Conservation (phyloP, 2,113 vertebrate species). For the Percopsis transmontana region DNA sequence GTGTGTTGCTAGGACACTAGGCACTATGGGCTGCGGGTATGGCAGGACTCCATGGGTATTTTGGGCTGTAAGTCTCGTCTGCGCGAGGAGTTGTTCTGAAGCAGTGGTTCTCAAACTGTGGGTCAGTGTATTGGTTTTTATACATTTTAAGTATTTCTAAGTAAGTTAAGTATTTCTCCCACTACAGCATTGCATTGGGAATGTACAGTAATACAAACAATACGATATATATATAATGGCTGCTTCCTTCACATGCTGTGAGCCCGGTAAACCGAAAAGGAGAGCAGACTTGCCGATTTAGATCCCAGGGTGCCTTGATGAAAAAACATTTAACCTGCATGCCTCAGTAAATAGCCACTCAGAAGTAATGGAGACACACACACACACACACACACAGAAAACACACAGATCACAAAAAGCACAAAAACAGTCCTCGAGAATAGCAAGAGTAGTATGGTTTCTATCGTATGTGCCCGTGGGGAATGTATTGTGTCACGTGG, state of each 20-base stretch:
- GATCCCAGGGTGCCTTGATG: constrained; percentile 71
- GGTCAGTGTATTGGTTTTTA: no score
- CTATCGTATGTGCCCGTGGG: no score
- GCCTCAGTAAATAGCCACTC: constrained; percentile 65
- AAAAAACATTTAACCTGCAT: constrained; percentile 73
- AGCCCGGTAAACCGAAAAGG: constrained; percentile 31
- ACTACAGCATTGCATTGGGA: constrained; percentile 37
- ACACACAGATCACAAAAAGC: not conserved
- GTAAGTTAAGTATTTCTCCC: not conserved
- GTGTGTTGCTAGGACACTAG: no score
- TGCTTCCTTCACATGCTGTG: constrained; percentile 23
- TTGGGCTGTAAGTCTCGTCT: no score
- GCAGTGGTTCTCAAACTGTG: no score
- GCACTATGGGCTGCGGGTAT: no score
- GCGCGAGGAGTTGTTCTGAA: no score
- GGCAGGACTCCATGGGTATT: no score
- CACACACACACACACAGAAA: constrained; percentile 2
- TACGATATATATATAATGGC: constrained; percentile 16
- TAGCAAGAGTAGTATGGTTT: constrained; percentile 38
- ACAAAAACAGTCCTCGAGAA: constrained; percentile 21
- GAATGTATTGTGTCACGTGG: no score
- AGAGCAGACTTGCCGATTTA: constrained; percentile 67
- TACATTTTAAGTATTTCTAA: no score
- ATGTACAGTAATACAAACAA: not conserved
- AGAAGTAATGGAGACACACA: constrained; percentile 25